A percentile compares a stretch with the other conserved stretches of the same genome.
phyloP scores from a whole-genome alignment of 1,140 invertebrate genomes.

The Drosophila miranda region DNA sequence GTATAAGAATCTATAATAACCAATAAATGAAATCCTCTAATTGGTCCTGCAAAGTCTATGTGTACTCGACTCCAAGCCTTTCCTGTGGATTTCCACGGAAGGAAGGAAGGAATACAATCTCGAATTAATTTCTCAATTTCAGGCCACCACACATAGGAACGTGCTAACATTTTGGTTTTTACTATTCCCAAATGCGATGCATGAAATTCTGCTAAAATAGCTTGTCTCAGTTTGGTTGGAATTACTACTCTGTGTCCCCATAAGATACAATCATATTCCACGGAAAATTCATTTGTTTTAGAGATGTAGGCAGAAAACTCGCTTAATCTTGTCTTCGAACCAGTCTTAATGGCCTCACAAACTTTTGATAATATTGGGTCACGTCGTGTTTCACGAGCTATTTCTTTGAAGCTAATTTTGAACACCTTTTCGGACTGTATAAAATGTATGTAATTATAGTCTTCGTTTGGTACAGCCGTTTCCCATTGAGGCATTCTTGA shows the following conservation, averaged over 20 bases:
- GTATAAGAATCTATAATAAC: too few relatives aligned
- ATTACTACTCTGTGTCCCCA: constrained; percentile 57
- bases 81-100: not conserved
- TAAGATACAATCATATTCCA: constrained; percentile 46
- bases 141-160: not conserved
- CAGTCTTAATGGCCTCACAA: too few relatives aligned
- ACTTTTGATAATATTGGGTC: not conserved
- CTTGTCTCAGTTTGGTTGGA: constrained; percentile 40
- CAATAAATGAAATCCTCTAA: too few relatives aligned
- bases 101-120: too few relatives aligned
- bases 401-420: too few relatives aligned
- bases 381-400: not conserved
- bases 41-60: too few relatives aligned
- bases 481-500: too few relatives aligned
- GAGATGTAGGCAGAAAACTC: constrained; percentile 16
- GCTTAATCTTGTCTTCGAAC: too few relatives aligned
- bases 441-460: too few relatives aligned
- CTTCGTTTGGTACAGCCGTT: too few relatives aligned
- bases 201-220: constrained; percentile 66
- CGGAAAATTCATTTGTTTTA: constrained; percentile 27
- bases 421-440: too few relatives aligned
- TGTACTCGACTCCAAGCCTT: not conserved
- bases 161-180: constrained; percentile 11
- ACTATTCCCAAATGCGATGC: constrained; percentile 19
- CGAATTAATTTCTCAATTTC: too few relatives aligned